Base-by-base conservation (phyloP, 2,797 vertebrate species). In the Taenioides sp. region DNA sequence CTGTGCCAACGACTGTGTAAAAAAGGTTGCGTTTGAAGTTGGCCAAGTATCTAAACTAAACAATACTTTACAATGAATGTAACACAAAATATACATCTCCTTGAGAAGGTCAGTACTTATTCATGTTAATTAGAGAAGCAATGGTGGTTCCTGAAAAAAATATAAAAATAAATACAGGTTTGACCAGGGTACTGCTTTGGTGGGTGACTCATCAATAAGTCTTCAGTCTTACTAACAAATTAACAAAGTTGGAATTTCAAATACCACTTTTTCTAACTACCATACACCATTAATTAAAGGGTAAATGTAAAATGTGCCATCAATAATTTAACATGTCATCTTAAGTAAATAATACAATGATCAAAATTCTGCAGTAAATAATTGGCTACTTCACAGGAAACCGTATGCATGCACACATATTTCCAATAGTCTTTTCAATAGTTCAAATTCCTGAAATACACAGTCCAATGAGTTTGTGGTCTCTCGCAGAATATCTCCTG, bases 381-480 rank as follows among this genome's bases (percentile, higher is more conserved):
- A 20, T 47, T 54, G n/a, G 7, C n/a, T 10, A 23, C 22, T 23
- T 57, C 11, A 23, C 54, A 54, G 2, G 3, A 12, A 57, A 2
- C 25, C 25, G 9, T 54, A 54, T 54, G 50, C 18, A 22, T n/a
- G 20, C 20, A 22, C 52, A 22, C n/a, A 10, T 37, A 37, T 10
- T 37, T 37, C 34, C 7, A 10, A 10, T 54, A 7, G 52, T 54
- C 9, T 57, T 23, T 57, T 12, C 22, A 57, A 57, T 22, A 22
- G 20, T 54, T 54, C 9, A 54, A 22, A 22, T 57, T 57, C 11
- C 54, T 55, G 54, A 55, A 57, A 57, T 57, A 57, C 22, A 22
- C 79, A 71, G 37, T 78, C 80, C 43, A 47, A 5, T 78, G 74
- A 60, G 68, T 77, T 50, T 70, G 67, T 52, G 20, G 17, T 1